A percentile compares a stretch with the other conserved stretches of the same genome.
Conservation (phyloP, 2,888 invertebrate species). For the Carcina quercana region DNA sequence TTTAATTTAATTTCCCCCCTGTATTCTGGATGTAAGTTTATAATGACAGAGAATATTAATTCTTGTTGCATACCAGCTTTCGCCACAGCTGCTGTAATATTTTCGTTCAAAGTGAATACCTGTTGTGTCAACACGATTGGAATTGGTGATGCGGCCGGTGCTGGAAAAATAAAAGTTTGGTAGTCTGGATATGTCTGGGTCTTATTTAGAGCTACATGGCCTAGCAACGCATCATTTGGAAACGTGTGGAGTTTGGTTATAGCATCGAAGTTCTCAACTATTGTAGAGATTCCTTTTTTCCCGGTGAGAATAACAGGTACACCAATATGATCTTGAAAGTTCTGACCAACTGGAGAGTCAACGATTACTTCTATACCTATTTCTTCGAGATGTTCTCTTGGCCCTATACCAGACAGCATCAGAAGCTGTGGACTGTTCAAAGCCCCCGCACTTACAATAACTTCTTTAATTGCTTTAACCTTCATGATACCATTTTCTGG, state of each 20-base stretch:
- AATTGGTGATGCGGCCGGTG: constrained; percentile 24
- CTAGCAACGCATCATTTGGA: constrained; percentile 31
- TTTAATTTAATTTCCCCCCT: constrained; percentile 33
- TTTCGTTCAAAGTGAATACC: constrained; percentile 26
- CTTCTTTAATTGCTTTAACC: constrained; percentile 31
- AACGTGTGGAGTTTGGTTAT: constrained; percentile 26
- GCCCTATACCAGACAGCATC: constrained; percentile 79
- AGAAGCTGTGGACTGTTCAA: constrained; percentile 76
- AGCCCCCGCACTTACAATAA: constrained; percentile 66
- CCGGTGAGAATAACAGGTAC: constrained; percentile 34
- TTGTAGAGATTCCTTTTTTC: constrained; percentile 15
- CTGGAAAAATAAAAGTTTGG: constrained; percentile 27
- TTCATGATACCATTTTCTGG: constrained; percentile 19
- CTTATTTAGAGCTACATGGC: constrained; percentile 33
- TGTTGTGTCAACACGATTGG: constrained; percentile 25
- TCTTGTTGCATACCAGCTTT: constrained; percentile 20
- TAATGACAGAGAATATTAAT: constrained; percentile 20
- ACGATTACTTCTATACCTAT: constrained; percentile 69
- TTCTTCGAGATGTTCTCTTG: constrained; percentile 52
- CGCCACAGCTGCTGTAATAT: constrained; percentile 24
- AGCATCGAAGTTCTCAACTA: constrained; percentile 23
- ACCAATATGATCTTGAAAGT: constrained; percentile 82
- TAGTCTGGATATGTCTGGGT: constrained; percentile 39
- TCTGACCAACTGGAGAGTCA: constrained; percentile 80
- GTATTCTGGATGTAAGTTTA: constrained; percentile 32